Percentiles rank a stretch among this genome's conserved stretches.
Evolutionary conservation across 2,113 vertebrate species (phyloP).

Genomic region (Pungitius pungitius): DNA sequence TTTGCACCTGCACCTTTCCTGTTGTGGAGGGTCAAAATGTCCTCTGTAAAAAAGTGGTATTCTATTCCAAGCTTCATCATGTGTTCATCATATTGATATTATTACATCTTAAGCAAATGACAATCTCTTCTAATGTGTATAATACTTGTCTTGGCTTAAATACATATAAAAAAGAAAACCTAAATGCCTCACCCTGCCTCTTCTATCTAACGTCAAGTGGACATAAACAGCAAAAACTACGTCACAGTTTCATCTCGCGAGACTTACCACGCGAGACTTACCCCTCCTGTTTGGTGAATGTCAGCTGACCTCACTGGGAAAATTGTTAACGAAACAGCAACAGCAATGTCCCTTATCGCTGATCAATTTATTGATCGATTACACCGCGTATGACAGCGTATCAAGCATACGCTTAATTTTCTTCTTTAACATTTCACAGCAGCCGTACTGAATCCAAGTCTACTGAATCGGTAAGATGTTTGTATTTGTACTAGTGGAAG

Average conservation of each 20-base stretch:
- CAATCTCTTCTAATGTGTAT: not conserved
- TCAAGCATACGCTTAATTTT: not conserved
- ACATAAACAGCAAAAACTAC: not conserved
- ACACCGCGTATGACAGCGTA: not conserved
- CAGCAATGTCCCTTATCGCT: slow-evolving; percentile 50
- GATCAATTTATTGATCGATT: slow-evolving; percentile 28
- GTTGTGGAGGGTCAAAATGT: not conserved
- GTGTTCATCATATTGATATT: not conserved
- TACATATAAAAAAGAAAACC: not conserved
- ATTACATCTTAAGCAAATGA: not conserved
- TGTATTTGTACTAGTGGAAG: slow-evolving; percentile 23
- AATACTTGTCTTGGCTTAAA: not conserved
- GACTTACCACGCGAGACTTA: slow-evolving; percentile 50
- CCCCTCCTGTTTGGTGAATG: slow-evolving; percentile 7
- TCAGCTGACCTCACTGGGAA: slow-evolving; percentile 65
- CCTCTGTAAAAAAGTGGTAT: not conserved
- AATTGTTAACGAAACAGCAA: slow-evolving; percentile 48
- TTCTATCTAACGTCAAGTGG: not conserved
- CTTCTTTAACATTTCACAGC: slow-evolving; percentile 5
- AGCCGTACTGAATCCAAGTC: slow-evolving; percentile 3
- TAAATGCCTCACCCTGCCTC: not conserved
- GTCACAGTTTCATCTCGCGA: slow-evolving; percentile 50
- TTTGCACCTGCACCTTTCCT: not conserved
- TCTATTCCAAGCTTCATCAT: no score
- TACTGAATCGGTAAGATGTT: slow-evolving; percentile 52